A percentile compares a stretch with the other conserved stretches of the same genome.
Evolutionary conservation across 2,797 vertebrate species (phyloP).

Genomic region (Thunnus albacares): DNA sequence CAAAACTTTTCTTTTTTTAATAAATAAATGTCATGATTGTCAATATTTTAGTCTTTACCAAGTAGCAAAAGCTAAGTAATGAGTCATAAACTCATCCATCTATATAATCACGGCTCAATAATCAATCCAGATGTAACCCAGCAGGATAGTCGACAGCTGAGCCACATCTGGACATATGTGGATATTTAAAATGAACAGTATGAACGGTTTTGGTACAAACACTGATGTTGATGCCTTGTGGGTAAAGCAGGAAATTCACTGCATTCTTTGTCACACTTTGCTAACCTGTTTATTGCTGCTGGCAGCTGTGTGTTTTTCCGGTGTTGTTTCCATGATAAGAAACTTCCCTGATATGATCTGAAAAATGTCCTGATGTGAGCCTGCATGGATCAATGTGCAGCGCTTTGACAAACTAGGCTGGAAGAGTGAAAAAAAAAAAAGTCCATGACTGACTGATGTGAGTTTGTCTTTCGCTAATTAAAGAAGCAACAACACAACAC

Average conservation of each 20-base stretch:
- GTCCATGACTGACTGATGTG: not conserved
- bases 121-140: not conserved
- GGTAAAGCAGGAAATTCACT: not conserved
- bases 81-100: too few relatives aligned
- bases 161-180: not conserved
- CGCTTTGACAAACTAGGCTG: not conserved
- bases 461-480: not conserved
- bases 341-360: constrained; percentile 16
- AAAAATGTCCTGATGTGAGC: not conserved
- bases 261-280: not conserved
- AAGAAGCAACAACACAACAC: not conserved
- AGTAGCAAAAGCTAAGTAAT: not conserved
- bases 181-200: not conserved
- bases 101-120: not conserved
- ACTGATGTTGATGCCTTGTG: rapidly evolving
- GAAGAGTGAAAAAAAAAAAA: not conserved
- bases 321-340: constrained; percentile 3
- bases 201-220: not conserved
- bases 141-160: not conserved
- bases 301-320: not conserved
- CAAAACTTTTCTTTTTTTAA: too few relatives aligned
- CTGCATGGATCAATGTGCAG: not conserved
- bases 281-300: not conserved
- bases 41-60: not conserved
- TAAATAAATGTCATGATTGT: too few relatives aligned